Percentiles rank a stretch among this genome's conserved stretches.
phyloP scores from a whole-genome alignment of 2,113 vertebrate genomes.

The Paedocypris sp. region DNA sequence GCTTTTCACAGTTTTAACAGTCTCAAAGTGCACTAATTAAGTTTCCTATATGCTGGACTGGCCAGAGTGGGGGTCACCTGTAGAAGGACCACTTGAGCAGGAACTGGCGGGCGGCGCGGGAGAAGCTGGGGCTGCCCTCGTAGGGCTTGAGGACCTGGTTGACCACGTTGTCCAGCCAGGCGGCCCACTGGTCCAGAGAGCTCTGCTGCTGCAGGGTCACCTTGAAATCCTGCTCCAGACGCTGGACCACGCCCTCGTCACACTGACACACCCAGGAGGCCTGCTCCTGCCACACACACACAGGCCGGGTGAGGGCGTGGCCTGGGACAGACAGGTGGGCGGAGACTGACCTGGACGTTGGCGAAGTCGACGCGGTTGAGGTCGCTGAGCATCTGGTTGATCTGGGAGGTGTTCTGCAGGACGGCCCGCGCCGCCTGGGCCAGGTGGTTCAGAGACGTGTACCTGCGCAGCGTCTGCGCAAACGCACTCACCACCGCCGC shows the following conservation, averaged over 20 bases:
- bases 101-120: conserved; percentile 91
- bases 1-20: no score
- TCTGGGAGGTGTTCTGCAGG: conserved; percentile 96
- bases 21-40: neutral
- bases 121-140: conserved; percentile 82
- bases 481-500: conserved; percentile 90
- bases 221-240: conserved; percentile 96
- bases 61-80: conserved; percentile 57
- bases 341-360: conserved; percentile 79
- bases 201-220: conserved; percentile 95
- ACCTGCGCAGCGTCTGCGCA: conserved; percentile 84
- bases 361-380: conserved; percentile 96
- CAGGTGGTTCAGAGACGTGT: conserved; percentile 94
- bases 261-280: conserved; percentile 98
- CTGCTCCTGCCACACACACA: conserved; percentile 72
- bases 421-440: conserved; percentile 90
- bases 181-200: conserved; percentile 95
- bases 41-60: neutral
- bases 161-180: conserved; percentile 91
- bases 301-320: neutral
- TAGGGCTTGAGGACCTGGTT: conserved; percentile 86
- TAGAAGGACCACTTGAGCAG: conserved; percentile 99
- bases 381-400: conserved; percentile 98
- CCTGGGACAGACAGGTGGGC: neutral
- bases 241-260: conserved; percentile 86